Base-by-base conservation (phyloP, 2,113 vertebrate genomes). In the Tylochromis polylepis region DNA sequence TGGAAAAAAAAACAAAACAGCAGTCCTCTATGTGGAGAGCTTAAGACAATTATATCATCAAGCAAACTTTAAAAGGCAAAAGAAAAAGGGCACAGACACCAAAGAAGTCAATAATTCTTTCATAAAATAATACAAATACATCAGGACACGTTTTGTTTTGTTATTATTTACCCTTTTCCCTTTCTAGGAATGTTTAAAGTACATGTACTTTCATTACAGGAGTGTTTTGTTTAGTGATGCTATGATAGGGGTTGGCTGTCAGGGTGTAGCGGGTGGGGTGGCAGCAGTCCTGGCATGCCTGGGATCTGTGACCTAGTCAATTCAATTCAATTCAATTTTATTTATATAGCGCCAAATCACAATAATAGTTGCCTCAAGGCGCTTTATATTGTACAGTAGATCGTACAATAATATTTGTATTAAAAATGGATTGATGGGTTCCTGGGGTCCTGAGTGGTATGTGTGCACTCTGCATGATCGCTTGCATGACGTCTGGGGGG, bases 121-220 rank as follows among this genome's bases (percentile, higher is more conserved):
- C 20, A 41, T 70, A 4, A 70, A 4, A 70, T 41, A 12, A 24
- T 70, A 10, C 7, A 70, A 70, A 70, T 22, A 43, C n/a, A 43
- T 16, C 36, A 70, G n/a, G n/a, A 70, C 34, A 22, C 20, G 6
- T 70, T 41, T 24, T 70, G 11, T 24, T 3, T 24, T 15, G 24
- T 15, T 15, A 24, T 67, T 67, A 0, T 43, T 70, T 70, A 3
- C 6, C n/a, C 9, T 67, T 24, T 4, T 5, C 12, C 7, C 7
- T 67, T 41, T 67, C 11, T 67, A 41, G 8, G 7, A 41, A 67
- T 7, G 15, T 24, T 12, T 70, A 24, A 70, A 70, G 12, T 41
- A 43, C 36, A 70, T 12, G 6, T 6, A 70, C 36, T 15, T 70
- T 70, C 34, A 43, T 70, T 24, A 43, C n/a, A 43, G 16, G 15